Evolutionary conservation across 2,888 invertebrate genomes (phyloP).

Genomic region (Selenia dentaria): DNA sequence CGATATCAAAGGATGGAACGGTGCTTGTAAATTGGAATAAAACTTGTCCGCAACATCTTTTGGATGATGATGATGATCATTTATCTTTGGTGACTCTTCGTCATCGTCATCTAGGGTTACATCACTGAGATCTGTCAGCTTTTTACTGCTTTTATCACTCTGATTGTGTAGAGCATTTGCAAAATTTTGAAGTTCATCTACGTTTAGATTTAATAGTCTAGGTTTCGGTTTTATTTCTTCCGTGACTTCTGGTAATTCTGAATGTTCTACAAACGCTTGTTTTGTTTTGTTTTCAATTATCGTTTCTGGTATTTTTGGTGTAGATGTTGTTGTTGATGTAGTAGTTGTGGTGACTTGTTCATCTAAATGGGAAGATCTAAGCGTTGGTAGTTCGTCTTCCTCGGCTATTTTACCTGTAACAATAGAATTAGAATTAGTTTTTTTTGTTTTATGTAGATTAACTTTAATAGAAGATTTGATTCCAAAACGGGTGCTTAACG

Average conservation of each 20-base stretch:
- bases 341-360: slow-evolving; percentile 23
- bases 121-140: slow-evolving; percentile 88
- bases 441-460: too few species aligned
- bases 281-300: slow-evolving; percentile 41
- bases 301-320: slow-evolving; percentile 26
- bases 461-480: too few species aligned
- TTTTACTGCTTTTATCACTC: slow-evolving; percentile 53
- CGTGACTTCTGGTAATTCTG: slow-evolving; percentile 38
- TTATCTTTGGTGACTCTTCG: slow-evolving; percentile 52
- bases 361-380: slow-evolving; percentile 32
- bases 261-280: slow-evolving; percentile 23
- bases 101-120: slow-evolving; percentile 90
- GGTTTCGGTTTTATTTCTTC: slow-evolving; percentile 60
- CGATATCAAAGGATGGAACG: slow-evolving; percentile 61
- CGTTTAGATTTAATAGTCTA: slow-evolving; percentile 66
- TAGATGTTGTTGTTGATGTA: slow-evolving; percentile 28
- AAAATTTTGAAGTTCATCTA: slow-evolving; percentile 74
- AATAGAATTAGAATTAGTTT: slow-evolving; percentile 15
- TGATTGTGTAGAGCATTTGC: slow-evolving; percentile 73
- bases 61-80: slow-evolving; percentile 36
- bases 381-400: slow-evolving; percentile 55
- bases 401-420: slow-evolving; percentile 70
- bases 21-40: slow-evolving; percentile 68
- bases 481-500: too few species aligned
- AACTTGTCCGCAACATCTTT: slow-evolving; percentile 69